Percentiles rank a stretch among this genome's conserved stretches.
These are phyloP conservation scores for Sebastes wilsoni DNA, from an alignment of 2,797 vertebrate genomes.

Conservation along the genomic window DNA sequence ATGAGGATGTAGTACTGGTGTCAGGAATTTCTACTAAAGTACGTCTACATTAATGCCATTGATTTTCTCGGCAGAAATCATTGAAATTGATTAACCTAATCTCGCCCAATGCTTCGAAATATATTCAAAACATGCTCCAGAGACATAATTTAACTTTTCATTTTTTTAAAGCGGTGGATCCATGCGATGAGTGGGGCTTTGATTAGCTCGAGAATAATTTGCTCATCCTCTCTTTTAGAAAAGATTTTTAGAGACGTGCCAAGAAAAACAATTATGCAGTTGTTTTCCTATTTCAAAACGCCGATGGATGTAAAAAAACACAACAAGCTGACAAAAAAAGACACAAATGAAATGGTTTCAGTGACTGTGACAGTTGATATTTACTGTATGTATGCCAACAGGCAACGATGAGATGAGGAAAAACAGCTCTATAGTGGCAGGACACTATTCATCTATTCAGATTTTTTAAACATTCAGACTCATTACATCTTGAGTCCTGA, in stretches of 20 bases:
- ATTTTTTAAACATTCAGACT: slow-evolving; percentile 1
- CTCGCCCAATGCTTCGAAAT: background rate
- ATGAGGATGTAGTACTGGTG: background rate
- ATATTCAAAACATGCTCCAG: slow-evolving; percentile 3
- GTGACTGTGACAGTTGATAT: slow-evolving; percentile 17
- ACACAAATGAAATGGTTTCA: background rate
- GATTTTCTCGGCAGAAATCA: background rate
- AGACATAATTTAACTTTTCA: background rate
- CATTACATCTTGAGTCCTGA: slow-evolving; percentile 15
- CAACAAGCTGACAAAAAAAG: background rate
- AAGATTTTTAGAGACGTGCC: background rate
- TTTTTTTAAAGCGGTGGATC: background rate
- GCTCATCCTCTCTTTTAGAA: background rate
- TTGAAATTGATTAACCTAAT: slow-evolving; percentile 6
- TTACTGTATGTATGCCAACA: background rate
- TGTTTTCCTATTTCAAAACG: background rate
- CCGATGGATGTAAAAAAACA: background rate
- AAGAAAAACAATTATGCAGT: background rate
- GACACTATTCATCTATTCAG: slow-evolving; percentile 15
- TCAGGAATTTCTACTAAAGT: background rate
- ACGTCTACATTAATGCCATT: background rate
- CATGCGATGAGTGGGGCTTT: background rate
- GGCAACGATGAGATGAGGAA: background rate
- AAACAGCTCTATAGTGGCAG: background rate
- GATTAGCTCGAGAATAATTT: background rate